Conservation (phyloP, 2,797 vertebrate species). For the Zenarchopterus dispar region DNA sequence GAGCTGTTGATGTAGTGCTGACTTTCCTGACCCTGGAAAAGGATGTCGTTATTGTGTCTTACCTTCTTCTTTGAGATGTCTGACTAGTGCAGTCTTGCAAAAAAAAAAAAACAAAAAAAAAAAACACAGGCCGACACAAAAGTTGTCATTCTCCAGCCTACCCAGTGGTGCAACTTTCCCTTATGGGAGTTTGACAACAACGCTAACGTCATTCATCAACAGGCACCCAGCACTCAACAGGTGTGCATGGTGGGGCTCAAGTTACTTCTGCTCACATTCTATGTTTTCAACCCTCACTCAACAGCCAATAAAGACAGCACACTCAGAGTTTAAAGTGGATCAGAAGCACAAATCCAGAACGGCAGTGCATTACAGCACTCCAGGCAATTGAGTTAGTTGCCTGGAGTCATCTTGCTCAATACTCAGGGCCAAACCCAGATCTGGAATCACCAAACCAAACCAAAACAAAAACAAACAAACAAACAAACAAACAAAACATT, state of each 20-base stretch:
- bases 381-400: slow-evolving; percentile 7
- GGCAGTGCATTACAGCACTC: slow-evolving; percentile 8
- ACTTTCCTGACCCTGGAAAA: slow-evolving; percentile 61
- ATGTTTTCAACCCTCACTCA: not conserved
- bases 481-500: not conserved
- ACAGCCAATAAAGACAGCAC: slow-evolving; percentile 1
- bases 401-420: slow-evolving; percentile 10
- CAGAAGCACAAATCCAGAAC: not conserved
- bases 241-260: slow-evolving; percentile 14
- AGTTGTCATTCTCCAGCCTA: slow-evolving; percentile 60
- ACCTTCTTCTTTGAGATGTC: slow-evolving; percentile 35
- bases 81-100: slow-evolving; percentile 61
- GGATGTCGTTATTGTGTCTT: slow-evolving; percentile 64
- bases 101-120: too few species aligned
- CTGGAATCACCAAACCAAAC: slow-evolving; percentile 1
- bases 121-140: slow-evolving; percentile 33
- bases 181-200: slow-evolving; percentile 45
- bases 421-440: slow-evolving; percentile 1
- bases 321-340: slow-evolving; percentile 5
- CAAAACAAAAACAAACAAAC: too few species aligned
- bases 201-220: slow-evolving; percentile 57
- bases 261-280: slow-evolving; percentile 28
- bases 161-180: slow-evolving; percentile 56
- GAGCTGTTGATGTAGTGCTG: slow-evolving; percentile 43
- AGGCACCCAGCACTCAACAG: slow-evolving; percentile 16